Evolutionary conservation across 2,888 invertebrate genomes (phyloP), one percentile per base, ranked within the genome.

Genomic region (Pachycephus smyrnensis): DNA sequence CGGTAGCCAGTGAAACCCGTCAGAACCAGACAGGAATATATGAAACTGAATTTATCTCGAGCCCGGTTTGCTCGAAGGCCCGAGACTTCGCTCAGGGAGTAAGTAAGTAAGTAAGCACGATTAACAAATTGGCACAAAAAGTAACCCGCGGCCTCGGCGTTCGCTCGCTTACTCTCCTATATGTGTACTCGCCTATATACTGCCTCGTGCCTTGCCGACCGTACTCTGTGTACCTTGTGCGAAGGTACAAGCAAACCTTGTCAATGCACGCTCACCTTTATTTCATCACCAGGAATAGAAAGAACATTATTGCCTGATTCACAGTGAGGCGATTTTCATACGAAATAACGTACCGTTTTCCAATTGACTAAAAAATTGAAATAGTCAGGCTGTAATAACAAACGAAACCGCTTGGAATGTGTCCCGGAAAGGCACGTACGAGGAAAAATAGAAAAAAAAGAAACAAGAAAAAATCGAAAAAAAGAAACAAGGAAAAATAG

Each of bases 91-190:
- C 69, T 75, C 75, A 74, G 40, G 79, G 77, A 77, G 69, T 69
- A 77, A 75, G 77, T 77, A 77, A 40, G 82, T 80, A 84, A 85
- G 82, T 80, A 85, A 85, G 83, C 83, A 81, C 85, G 88, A 88
- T 88, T 89, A 89, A 89, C 88, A 89, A 89, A 89, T 89, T 89
- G 86, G 79, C 85, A 82, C 86, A 89, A 89, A 89, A 89, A 89
- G 86, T 87, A 84, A 88, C 84, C 85, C 84, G 84, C 79, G 83
- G 80, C 82, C 83, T 74, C 75, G 74, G 82, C 80, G 79, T 78
- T 55, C 55, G 55, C 55, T 55, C 55, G 55, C 15, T 23, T 55
- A 55, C 55, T 23, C 15, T 55, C 55, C 55, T 55, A 23, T 55
- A 12, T 15, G 37, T n/a, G 35, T 37, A 37, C 55, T n/a, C 36